Evolutionary conservation across 2,888 invertebrate genomes (phyloP).

Genomic region (Nomada ferruginata): DNA sequence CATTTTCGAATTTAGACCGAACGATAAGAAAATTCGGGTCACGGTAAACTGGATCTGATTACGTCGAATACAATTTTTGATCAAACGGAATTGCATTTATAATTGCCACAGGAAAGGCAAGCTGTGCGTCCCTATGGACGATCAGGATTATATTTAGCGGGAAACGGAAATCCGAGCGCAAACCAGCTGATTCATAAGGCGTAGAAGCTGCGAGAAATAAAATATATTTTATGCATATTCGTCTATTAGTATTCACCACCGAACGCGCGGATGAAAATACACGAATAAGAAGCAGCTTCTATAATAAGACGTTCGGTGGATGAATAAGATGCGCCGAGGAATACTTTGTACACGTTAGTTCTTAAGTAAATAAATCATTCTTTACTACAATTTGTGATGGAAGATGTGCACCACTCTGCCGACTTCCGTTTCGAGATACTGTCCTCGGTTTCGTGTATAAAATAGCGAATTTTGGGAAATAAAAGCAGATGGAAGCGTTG

Average conservation of each 20-base stretch:
- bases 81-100: background rate
- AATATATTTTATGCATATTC: constrained; percentile 16
- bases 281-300: constrained; percentile 51
- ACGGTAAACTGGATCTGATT: constrained; percentile 15
- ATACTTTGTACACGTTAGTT: background rate
- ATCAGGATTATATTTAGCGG: background rate
- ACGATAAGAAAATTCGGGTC: constrained; percentile 31
- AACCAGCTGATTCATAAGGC: background rate
- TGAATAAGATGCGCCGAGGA: constrained; percentile 12
- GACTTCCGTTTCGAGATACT: background rate
- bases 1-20: background rate
- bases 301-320: constrained; percentile 40
- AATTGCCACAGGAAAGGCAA: background rate
- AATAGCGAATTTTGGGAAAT: no score
- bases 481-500: no score
- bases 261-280: constrained; percentile 14
- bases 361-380: constrained; percentile 8
- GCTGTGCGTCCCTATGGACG: background rate
- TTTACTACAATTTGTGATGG: background rate
- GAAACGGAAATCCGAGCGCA: background rate
- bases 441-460: no score
- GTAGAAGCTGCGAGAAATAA: constrained; percentile 17
- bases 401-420: no score
- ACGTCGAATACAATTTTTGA: constrained; percentile 6
- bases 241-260: constrained; percentile 49